Conservation (phyloP, 2,888 invertebrate genomes). For the Rotaria macrura region DNA sequence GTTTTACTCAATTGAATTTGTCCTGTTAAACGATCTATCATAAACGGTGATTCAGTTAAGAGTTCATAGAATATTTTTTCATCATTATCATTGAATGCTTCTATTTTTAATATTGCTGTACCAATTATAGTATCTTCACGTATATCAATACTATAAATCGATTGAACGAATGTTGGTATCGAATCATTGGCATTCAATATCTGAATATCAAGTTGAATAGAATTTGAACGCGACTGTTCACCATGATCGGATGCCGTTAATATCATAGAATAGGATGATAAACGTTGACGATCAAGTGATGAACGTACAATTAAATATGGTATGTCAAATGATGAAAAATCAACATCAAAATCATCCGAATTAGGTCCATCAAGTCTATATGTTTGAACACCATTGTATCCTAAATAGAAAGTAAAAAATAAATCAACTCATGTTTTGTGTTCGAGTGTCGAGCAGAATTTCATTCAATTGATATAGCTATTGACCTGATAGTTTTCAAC, state of each 20-base stretch:
- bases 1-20: constrained; percentile 21
- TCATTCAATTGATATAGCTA: too few relatives aligned
- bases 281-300: not conserved
- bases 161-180: not conserved
- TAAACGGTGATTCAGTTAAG: constrained; percentile 19
- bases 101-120: not conserved
- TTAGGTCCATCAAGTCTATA: not conserved
- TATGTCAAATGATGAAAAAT: not conserved
- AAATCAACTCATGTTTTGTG: too few relatives aligned
- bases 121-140: not conserved
- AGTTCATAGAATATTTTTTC: constrained; percentile 63
- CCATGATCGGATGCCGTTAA: not conserved
- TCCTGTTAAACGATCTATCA: constrained; percentile 25
- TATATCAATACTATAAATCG: not conserved
- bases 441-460: too few relatives aligned
- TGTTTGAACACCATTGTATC: not conserved
- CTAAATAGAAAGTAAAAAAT: not conserved
- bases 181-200: not conserved
- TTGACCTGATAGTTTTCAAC: too few relatives aligned
- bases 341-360: not conserved
- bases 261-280: not conserved
- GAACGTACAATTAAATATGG: not conserved
- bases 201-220: not conserved
- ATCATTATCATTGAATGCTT: constrained; percentile 59
- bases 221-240: not conserved